Conservation (phyloP, 2,113 vertebrate genomes). For the Elephas maximus region DNA sequence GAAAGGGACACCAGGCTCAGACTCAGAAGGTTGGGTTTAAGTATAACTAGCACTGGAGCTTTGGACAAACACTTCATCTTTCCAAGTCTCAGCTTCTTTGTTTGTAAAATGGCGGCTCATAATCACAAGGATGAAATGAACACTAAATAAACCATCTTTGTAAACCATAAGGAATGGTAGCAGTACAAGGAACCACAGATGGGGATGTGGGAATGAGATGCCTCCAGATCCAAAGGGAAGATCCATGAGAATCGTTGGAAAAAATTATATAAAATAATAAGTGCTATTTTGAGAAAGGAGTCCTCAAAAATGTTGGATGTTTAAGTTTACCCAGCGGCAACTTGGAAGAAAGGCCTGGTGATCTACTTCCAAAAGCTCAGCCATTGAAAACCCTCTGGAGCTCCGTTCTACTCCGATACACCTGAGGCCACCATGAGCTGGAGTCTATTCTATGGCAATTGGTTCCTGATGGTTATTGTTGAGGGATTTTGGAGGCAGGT, state of each 20-base stretch:
- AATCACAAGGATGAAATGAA: background rate
- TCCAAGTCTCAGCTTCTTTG: background rate
- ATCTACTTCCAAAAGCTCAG: background rate
- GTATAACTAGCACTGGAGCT: background rate
- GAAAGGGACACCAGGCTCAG: background rate
- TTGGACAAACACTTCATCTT: background rate
- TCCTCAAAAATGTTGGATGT: background rate
- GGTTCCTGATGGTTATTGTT: background rate
- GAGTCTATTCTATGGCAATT: background rate
- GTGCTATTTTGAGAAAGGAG: background rate
- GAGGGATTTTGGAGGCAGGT: background rate
- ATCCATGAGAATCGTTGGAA: background rate
- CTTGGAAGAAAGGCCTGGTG: background rate
- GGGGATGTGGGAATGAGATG: no score
- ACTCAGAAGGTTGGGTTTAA: background rate
- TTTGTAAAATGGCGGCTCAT: background rate
- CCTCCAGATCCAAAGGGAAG: background rate
- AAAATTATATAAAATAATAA: accelerated
- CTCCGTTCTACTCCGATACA: background rate
- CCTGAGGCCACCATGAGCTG: background rate
- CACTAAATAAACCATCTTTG: background rate
- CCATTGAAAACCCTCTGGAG: background rate
- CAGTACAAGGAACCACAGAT: background rate
- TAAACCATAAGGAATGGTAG: background rate
- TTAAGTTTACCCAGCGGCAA: background rate